phyloP scores from a whole-genome alignment of 2,797 vertebrate species.

The Acanthiza pusilla region DNA sequence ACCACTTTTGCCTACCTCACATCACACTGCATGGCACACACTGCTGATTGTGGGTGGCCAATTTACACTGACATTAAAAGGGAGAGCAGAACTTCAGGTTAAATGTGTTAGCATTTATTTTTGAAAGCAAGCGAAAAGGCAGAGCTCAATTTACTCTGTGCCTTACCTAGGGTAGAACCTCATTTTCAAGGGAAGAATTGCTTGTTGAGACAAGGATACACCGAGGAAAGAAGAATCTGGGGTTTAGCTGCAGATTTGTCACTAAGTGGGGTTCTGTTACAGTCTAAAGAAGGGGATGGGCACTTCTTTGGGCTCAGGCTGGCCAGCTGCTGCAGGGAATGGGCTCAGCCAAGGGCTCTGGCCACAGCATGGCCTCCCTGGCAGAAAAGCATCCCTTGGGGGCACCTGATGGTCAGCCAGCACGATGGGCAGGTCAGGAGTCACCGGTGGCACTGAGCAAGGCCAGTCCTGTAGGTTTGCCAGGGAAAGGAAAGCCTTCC shows the following conservation, averaged over 20 bases:
- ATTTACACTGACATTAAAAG: neutral
- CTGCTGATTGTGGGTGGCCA: neutral
- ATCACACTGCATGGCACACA: accelerated
- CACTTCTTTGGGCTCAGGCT: accelerated
- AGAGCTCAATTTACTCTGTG: neutral
- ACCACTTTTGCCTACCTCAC: neutral
- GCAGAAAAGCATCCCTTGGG: neutral
- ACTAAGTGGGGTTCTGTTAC: neutral
- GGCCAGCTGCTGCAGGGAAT: neutral
- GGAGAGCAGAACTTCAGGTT: neutral
- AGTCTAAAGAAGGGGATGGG: neutral
- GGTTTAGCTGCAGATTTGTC: neutral
- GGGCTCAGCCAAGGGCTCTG: neutral
- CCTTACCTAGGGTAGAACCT: neutral
- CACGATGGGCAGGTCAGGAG: accelerated
- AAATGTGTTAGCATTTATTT: neutral
- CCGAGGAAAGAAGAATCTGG: neutral
- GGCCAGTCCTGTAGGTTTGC: neutral
- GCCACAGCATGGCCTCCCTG: neutral
- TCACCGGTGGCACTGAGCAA: accelerated
- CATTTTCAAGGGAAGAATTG: neutral
- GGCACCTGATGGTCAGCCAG: neutral
- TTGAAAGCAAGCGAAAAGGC: neutral
- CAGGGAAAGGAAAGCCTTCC: neutral
- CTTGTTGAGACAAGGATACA: neutral